Conservation (phyloP, 2,113 vertebrate species). For the Gobio gobio region DNA sequence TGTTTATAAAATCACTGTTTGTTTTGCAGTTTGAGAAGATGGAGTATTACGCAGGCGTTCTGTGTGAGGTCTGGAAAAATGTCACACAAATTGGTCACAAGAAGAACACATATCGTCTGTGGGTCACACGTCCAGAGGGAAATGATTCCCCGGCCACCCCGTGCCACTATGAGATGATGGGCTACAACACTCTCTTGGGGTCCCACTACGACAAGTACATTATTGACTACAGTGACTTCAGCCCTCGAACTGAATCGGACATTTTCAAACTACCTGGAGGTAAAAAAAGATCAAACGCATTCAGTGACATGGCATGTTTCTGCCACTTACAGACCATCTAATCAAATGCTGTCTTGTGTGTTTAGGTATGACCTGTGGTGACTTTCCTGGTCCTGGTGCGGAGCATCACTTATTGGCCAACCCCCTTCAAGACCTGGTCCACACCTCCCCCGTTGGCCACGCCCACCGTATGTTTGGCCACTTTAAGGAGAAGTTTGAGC, state of each 20-base stretch:
- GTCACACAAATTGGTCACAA: conserved; percentile 71
- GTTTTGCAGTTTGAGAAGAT: conserved; percentile 75
- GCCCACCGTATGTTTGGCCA: conserved; percentile 73
- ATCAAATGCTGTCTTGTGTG: neutral
- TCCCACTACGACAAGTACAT: conserved; percentile 86
- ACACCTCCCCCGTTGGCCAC: conserved; percentile 68
- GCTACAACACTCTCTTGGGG: conserved; percentile 81
- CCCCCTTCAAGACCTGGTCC: conserved; percentile 83
- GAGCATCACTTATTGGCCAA: conserved; percentile 81
- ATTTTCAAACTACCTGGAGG: conserved; percentile 74
- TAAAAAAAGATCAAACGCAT: conserved; percentile 51
- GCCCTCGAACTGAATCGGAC: conserved; percentile 65
- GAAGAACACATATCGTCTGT: conserved; percentile 82
- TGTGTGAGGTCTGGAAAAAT: conserved; percentile 82
- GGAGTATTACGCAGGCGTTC: conserved; percentile 74
- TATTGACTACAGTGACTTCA: conserved; percentile 77
- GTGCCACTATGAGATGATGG: conserved; percentile 80
- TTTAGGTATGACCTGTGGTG: conserved; percentile 72
- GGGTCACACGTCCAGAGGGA: conserved; percentile 74
- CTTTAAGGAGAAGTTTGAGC: conserved; percentile 72
- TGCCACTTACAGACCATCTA: neutral
- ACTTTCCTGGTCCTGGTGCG: conserved; percentile 73
- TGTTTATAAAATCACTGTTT: neutral
- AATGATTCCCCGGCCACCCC: conserved; percentile 60
- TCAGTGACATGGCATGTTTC: neutral